Conservation (phyloP, 2,797 vertebrate species). For the Rhodeus uyekii region DNA sequence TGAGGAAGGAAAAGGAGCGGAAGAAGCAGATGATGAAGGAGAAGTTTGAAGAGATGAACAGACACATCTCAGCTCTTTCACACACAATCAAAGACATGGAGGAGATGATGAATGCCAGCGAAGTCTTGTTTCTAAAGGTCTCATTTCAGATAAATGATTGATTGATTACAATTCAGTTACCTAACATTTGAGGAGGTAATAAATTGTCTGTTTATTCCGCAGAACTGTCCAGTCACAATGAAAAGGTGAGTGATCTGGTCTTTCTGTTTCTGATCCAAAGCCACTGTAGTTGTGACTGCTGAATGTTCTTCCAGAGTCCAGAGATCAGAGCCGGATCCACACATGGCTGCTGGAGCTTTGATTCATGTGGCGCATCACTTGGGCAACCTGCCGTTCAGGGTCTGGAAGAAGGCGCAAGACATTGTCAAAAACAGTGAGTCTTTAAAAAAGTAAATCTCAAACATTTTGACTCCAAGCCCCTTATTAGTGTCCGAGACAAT, state of each 20-base stretch:
- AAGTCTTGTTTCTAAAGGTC: conserved; percentile 4
- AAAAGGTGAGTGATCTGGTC: not conserved
- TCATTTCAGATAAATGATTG: not conserved
- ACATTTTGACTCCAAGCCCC: not conserved
- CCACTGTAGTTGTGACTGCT: not conserved
- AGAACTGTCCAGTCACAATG: not conserved
- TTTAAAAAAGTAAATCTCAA: not conserved
- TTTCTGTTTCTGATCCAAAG: not conserved
- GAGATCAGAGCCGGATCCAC: not conserved
- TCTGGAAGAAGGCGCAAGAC: not conserved
- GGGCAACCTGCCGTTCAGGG: not conserved
- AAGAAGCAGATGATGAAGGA: not conserved
- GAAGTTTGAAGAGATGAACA: not conserved
- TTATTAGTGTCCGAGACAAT: not conserved
- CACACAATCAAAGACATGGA: not conserved
- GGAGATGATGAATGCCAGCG: not conserved
- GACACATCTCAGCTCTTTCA: not conserved
- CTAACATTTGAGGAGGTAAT: not conserved
- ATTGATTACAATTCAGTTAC: not conserved
- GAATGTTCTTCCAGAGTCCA: not conserved
- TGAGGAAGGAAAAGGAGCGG: not conserved
- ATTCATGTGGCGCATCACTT: not conserved
- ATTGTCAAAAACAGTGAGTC: conserved; percentile 5
- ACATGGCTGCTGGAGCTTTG: not conserved
- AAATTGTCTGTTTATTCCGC: not conserved